Conservation (phyloP, 64 coral and sea anemone species). For the Pachyseris speciosa region DNA sequence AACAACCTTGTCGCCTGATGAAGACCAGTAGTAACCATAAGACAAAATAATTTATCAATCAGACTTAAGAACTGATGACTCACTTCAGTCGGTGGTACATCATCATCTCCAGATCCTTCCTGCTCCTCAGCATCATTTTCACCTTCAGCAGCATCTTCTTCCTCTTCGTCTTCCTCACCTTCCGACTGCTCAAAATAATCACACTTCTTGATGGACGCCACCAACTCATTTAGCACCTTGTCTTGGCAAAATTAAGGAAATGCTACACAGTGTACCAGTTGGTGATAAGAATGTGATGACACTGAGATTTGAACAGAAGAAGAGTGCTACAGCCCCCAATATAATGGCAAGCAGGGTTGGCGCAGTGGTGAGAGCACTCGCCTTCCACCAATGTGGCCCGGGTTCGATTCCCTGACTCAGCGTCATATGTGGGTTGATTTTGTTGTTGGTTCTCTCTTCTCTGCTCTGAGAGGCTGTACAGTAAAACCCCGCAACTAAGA, state of each 20-base stretch:
- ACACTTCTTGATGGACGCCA: conserved; percentile 80
- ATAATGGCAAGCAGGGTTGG: too few relatives aligned
- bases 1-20: too few relatives aligned
- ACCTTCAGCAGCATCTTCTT: conserved; percentile 27
- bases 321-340: too few relatives aligned
- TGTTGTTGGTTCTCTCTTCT: too few relatives aligned
- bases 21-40: background rate
- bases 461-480: too few relatives aligned
- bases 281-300: background rate
- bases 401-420: too few relatives aligned
- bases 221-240: conserved; percentile 69
- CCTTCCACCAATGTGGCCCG: too few relatives aligned
- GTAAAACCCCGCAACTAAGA: too few relatives aligned
- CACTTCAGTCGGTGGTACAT: background rate
- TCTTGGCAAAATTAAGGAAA: conserved; percentile 73
- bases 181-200: conserved; percentile 67
- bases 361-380: too few relatives aligned
- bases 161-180: conserved; percentile 9
- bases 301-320: too few relatives aligned
- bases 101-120: background rate
- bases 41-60: background rate
- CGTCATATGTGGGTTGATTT: too few relatives aligned
- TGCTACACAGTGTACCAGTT: background rate
- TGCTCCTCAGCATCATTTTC: conserved; percentile 24
- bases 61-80: background rate